These are phyloP conservation scores for Burhinus bistriatus DNA, from an alignment of 2,113 vertebrate genomes.

Conservation along the genomic window DNA sequence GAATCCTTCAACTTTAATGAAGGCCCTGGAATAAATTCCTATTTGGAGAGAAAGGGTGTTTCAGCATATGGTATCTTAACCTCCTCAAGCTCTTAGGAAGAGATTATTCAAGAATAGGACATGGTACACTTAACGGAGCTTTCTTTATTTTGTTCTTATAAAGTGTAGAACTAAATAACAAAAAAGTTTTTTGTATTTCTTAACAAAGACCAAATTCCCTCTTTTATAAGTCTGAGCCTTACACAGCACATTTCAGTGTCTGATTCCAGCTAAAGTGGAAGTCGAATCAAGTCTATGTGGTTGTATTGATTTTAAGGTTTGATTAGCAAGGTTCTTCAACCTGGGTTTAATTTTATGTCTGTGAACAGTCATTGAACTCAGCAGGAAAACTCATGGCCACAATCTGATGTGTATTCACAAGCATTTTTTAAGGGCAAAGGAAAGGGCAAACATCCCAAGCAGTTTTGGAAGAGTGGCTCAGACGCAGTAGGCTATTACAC, in stretches of 20 bases:
- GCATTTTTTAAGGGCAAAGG: not conserved
- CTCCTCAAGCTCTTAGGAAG: not conserved
- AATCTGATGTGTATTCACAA: not conserved
- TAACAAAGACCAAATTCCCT: not conserved
- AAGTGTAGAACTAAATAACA: constrained; percentile 6
- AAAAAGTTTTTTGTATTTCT: not conserved
- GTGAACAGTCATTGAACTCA: not conserved
- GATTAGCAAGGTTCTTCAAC: not conserved
- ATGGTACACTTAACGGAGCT: not conserved
- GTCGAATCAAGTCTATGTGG: not conserved
- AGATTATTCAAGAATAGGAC: constrained; percentile 9
- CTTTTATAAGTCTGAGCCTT: not conserved
- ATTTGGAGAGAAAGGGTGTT: constrained; percentile 22
- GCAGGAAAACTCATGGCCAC: not conserved
- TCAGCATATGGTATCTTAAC: not conserved
- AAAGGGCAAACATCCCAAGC: not conserved
- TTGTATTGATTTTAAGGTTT: not conserved
- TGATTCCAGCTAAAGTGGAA: not conserved
- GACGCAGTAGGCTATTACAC: not conserved
- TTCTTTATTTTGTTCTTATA: not conserved
- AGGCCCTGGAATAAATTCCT: constrained; percentile 27
- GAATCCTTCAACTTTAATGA: constrained; percentile 32
- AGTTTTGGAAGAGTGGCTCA: not conserved
- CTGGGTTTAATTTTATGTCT: not conserved
- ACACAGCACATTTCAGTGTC: not conserved